phyloP scores from a whole-genome alignment of 2,888 invertebrate species.

The Balanococcus diminutus region DNA sequence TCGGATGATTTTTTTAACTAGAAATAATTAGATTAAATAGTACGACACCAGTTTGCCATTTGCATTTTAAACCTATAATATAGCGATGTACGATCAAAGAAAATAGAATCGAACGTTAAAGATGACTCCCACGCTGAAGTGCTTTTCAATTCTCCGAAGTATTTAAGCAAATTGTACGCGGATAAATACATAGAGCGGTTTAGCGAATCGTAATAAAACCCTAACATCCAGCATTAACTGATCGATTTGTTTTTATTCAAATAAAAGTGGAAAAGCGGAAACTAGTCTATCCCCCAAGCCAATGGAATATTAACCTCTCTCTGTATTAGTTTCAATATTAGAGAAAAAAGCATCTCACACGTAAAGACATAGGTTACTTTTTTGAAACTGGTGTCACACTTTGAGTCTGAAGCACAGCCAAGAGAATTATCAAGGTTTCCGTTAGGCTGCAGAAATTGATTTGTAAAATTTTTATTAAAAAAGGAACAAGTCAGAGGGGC shows the following conservation, averaged over 20 bases:
- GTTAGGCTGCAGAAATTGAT: too few species aligned
- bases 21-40: too few species aligned
- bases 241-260: conserved; percentile 16
- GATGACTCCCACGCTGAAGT: not conserved
- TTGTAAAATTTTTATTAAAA: too few species aligned
- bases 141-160: not conserved
- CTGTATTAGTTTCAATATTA: not conserved
- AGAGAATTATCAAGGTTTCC: not conserved
- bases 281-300: not conserved
- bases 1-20: too few species aligned
- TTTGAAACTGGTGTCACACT: not conserved
- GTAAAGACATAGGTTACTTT: not conserved
- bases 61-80: too few species aligned
- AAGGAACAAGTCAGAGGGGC: too few species aligned
- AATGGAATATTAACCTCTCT: not conserved
- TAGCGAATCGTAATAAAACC: not conserved
- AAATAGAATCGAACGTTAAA: not conserved
- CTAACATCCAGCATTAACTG: not conserved
- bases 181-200: not conserved
- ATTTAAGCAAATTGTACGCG: conserved; percentile 25
- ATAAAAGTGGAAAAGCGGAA: not conserved
- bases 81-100: not conserved
- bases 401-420: not conserved
- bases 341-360: not conserved
- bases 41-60: too few species aligned